phyloP scores from a whole-genome alignment of 2,113 vertebrate genomes.

The Quiscalus mexicanus region DNA sequence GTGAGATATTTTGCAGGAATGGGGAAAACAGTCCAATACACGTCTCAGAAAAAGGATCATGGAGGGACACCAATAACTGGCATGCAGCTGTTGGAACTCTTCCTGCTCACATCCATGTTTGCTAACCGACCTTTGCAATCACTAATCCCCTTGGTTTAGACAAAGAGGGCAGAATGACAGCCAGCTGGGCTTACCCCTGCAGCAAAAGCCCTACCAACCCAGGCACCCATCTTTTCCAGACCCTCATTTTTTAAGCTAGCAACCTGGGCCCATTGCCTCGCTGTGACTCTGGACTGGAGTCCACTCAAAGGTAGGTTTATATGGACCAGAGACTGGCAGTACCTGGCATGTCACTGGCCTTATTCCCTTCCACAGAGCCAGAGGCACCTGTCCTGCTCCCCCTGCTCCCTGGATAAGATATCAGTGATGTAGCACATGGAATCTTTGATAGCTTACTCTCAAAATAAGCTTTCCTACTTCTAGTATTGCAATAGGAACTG shows the following conservation, averaged over 20 bases:
- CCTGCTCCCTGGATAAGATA: not conserved
- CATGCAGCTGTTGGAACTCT: not conserved
- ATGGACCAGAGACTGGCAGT: not conserved
- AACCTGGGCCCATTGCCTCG: not conserved
- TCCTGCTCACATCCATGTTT: not conserved
- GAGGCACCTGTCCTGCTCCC: not conserved
- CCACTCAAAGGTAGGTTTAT: not conserved
- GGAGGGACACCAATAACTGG: not conserved
- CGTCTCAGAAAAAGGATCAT: not conserved
- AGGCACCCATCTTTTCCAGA: not conserved
- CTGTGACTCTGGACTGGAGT: not conserved
- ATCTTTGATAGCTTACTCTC: not conserved
- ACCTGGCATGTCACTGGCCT: not conserved
- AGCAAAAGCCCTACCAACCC: not conserved
- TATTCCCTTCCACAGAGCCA: not conserved
- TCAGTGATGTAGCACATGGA: accelerated
- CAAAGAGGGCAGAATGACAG: not conserved
- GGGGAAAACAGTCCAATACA: not conserved
- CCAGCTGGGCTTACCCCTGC: not conserved
- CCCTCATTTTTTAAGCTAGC: too few species aligned
- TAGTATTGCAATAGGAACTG: not conserved
- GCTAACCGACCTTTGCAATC: not conserved
- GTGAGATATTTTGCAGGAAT: not conserved
- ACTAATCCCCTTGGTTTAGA: not conserved
- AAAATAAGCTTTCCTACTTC: not conserved